These are phyloP conservation scores for Trissolcus brochymenae DNA, from an alignment of 2,888 invertebrate genomes.

Conservation along the genomic window DNA sequence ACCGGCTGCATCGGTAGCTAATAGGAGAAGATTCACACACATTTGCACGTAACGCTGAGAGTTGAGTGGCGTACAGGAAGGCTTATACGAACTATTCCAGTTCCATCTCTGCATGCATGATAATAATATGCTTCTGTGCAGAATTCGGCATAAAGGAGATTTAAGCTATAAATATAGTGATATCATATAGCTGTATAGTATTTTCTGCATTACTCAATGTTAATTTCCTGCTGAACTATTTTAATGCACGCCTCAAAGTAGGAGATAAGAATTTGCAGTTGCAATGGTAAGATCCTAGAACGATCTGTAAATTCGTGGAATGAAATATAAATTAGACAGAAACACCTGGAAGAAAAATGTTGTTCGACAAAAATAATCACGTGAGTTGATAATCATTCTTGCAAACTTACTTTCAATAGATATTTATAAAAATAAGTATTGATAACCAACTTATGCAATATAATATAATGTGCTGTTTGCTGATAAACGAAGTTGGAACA, in stretches of 20 bases:
- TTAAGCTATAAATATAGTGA: constrained; percentile 17
- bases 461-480: too few relatives aligned
- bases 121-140: constrained; percentile 31
- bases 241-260: background rate
- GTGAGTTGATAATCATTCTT: too few relatives aligned
- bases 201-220: constrained; percentile 9
- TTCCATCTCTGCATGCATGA: constrained; percentile 33
- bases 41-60: constrained; percentile 41
- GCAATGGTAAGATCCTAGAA: background rate
- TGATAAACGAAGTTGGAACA: too few relatives aligned
- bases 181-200: constrained; percentile 8
- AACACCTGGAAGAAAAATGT: too few relatives aligned
- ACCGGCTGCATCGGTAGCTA: constrained; percentile 64
- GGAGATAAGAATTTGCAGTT: background rate
- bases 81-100: constrained; percentile 41
- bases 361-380: too few relatives aligned
- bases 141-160: constrained; percentile 26
- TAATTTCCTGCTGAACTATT: background rate
- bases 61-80: constrained; percentile 22
- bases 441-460: too few relatives aligned
- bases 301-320: too few relatives aligned
- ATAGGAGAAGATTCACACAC: constrained; percentile 62
- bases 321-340: too few relatives aligned
- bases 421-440: too few relatives aligned
- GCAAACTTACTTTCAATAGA: too few relatives aligned